Percentiles rank a stretch among this genome's conserved stretches.
Conservation (phyloP, 2,888 invertebrate genomes). For the Tinea trinotella region DNA sequence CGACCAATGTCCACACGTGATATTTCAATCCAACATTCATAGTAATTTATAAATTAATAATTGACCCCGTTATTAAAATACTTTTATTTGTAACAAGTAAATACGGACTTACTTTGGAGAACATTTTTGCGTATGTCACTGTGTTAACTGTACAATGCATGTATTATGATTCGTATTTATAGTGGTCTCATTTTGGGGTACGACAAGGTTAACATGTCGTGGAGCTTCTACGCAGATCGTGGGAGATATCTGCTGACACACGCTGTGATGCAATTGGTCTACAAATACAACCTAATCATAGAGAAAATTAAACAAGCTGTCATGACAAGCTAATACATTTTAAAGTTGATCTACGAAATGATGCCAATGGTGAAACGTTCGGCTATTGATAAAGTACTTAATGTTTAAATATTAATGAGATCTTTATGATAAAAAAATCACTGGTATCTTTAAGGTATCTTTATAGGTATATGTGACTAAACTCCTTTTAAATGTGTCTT, state of each 20-base stretch:
- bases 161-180: conserved; percentile 42
- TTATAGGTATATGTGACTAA: too few relatives aligned
- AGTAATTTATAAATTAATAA: too few relatives aligned
- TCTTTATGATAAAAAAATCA: not conserved
- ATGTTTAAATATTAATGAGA: not conserved
- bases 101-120: conserved; percentile 48
- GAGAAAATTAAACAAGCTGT: conserved; percentile 12
- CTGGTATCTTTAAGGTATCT: too few relatives aligned
- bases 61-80: too few relatives aligned
- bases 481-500: too few relatives aligned
- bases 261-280: conserved; percentile 5
- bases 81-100: too few relatives aligned
- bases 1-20: too few relatives aligned
- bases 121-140: conserved; percentile 34
- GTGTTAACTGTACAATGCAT: conserved; percentile 39
- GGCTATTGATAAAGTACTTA: not conserved
- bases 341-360: not conserved
- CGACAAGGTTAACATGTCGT: conserved; percentile 55
- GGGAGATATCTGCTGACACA: conserved; percentile 14
- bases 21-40: not conserved
- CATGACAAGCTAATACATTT: conserved; percentile 1
- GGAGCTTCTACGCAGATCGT: conserved; percentile 20
- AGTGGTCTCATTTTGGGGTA: conserved; percentile 41
- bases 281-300: conserved; percentile 9
- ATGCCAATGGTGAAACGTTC: not conserved